phyloP scores from a whole-genome alignment of 2,113 vertebrate genomes.

The Peucedramus taeniatus region DNA sequence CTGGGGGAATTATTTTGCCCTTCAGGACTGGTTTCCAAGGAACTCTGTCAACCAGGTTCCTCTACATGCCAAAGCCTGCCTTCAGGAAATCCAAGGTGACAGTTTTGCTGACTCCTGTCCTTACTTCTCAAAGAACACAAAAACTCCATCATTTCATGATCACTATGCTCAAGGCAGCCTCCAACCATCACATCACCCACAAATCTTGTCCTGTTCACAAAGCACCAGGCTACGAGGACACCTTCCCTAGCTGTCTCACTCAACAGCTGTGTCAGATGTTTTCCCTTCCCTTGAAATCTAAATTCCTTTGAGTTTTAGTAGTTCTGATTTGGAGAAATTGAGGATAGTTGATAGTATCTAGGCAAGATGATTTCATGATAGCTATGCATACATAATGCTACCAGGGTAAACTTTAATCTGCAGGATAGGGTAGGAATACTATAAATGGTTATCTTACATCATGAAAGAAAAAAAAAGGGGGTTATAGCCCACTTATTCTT shows the following conservation, averaged over 20 bases:
- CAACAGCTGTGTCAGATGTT: background rate
- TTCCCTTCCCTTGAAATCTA: background rate
- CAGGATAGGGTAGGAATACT: background rate
- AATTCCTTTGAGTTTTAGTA: background rate
- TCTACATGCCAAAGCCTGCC: background rate
- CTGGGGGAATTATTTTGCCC: background rate
- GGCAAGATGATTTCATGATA: background rate
- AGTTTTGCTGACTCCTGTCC: background rate
- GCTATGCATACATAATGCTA: background rate
- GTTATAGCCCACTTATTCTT: background rate
- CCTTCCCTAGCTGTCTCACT: background rate
- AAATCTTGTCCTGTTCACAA: background rate
- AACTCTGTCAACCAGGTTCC: background rate
- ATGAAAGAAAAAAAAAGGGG: background rate
- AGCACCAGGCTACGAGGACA: accelerated
- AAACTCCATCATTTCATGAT: background rate
- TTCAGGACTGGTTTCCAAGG: background rate
- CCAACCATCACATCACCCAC: background rate
- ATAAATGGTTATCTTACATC: background rate
- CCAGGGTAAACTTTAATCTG: background rate
- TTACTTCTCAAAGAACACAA: background rate
- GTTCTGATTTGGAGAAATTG: background rate
- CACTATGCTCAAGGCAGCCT: accelerated
- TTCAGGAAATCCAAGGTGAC: background rate
- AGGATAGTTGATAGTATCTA: background rate